These are phyloP conservation scores for Atrichornis clamosus DNA, from an alignment of 2,113 vertebrate genomes.

Conservation along the genomic window DNA sequence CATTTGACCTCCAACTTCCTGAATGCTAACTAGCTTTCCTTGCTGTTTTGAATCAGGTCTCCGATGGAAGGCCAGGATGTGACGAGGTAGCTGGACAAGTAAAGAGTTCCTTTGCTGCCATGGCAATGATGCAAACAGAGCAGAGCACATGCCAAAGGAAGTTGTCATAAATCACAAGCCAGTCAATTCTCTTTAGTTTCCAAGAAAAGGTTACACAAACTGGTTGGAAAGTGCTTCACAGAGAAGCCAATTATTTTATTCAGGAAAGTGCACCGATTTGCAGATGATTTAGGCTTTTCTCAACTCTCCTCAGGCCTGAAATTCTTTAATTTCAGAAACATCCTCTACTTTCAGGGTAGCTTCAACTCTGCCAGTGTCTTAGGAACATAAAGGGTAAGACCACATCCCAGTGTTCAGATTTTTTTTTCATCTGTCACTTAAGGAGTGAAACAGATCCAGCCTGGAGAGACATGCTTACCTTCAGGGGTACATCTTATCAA, in stretches of 20 bases:
- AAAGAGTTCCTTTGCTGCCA: constrained; percentile 83
- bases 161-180: constrained; percentile 80
- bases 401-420: background rate
- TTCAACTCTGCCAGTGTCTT: background rate
- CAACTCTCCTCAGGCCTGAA: background rate
- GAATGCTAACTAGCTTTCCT: background rate
- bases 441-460: background rate
- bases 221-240: constrained; percentile 76
- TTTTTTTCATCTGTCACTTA: background rate
- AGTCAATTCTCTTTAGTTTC: constrained; percentile 86
- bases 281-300: background rate
- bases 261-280: background rate
- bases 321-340: background rate
- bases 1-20: background rate
- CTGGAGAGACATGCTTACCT: background rate
- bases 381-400: background rate
- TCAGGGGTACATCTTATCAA: background rate
- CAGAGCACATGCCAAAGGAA: constrained; percentile 69
- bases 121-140: constrained; percentile 80
- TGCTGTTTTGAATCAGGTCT: constrained; percentile 75
- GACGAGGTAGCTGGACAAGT: constrained; percentile 71
- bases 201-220: constrained; percentile 62
- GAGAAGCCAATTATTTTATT: constrained; percentile 47
- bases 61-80: constrained; percentile 75
- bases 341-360: background rate